These are phyloP conservation scores for Stomorhina lunata DNA, from an alignment of 2,888 invertebrate genomes.

Conservation along the genomic window DNA sequence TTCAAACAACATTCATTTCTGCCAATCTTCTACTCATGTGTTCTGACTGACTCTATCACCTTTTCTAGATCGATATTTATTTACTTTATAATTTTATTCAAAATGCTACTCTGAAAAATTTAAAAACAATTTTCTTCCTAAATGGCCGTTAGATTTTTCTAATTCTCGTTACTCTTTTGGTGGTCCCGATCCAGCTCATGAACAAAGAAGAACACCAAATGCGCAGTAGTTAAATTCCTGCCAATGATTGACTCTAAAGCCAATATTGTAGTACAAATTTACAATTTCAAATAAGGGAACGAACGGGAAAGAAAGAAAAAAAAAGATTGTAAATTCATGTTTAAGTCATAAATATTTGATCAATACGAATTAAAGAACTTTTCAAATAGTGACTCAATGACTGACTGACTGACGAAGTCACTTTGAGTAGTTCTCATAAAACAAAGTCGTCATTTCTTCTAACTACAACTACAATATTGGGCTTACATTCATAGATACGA, in stretches of 20 bases:
- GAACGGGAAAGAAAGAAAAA: not conserved
- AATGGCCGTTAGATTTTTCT: not conserved
- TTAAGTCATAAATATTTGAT: conserved; percentile 53
- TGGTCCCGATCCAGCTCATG: conserved; percentile 7
- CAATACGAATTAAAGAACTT: conserved; percentile 32
- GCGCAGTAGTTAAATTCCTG: conserved; percentile 16
- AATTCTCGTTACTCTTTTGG: conserved; percentile 38
- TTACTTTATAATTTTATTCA: too few relatives aligned
- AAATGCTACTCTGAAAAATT: too few relatives aligned
- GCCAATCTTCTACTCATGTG: too few relatives aligned
- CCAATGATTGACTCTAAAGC: conserved; percentile 41
- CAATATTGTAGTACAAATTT: too few relatives aligned
- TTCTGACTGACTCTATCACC: too few relatives aligned
- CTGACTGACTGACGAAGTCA: too few relatives aligned
- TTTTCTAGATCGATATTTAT: too few relatives aligned
- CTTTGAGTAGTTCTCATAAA: conserved; percentile 33
- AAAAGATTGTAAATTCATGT: conserved; percentile 49
- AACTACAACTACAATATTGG: too few relatives aligned
- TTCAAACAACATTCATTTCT: too few relatives aligned
- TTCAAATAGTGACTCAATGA: too few relatives aligned
- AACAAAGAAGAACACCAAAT: not conserved
- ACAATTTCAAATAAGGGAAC: conserved; percentile 1
- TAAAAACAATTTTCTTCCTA: not conserved
- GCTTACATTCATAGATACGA: too few relatives aligned
- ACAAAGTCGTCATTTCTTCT: not conserved